Base-by-base conservation (phyloP, 2,113 vertebrate genomes). In the Dicerorhinus sumatrensis region DNA sequence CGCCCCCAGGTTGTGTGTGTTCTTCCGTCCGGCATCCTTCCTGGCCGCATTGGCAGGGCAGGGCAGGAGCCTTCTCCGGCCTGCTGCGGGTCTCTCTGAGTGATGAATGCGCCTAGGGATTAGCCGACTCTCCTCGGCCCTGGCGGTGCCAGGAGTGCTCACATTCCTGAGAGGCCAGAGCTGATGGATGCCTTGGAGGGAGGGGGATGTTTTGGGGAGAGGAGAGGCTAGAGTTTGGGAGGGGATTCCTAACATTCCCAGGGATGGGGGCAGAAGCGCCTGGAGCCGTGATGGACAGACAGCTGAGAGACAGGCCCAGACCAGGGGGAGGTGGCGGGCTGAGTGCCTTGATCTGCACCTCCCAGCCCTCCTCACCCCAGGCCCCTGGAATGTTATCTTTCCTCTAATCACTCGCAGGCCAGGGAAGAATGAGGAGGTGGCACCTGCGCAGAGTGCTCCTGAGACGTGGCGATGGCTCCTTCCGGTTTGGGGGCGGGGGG, bases 211-310 rank as follows among this genome's bases (percentile, higher is more conserved):
- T 91, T 63, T n/a, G 7, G 39, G 54, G 62, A 82, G 81, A 76
- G 56, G 81, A 69, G 91, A 51, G 48, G 21, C 75, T 29, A 6
- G 69, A 33, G 77, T 70, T 96, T 36, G 77, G 94, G 96, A 94
- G 82, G 39, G 88, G 93, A 98, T 98, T 98, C 93, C 89, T 96
- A 3, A 31, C 97, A 98, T 98, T 98, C 96, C 96, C 81, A 23
- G 84, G 95, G 75, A 75, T 56, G 84, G 65, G 86, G 42, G 33
- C 62, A 80, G 2, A 67, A 94, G 91, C 48, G 63, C 0, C 0
- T 54, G 79, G 80, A 82, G 36, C 95, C 56, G 5, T 33, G 62
- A 70, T 54, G 96, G 87, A 36, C 92, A 94, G 77, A 17, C 51
- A 69, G 97, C 58, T 48, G 97, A 95, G 97, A 83, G 94, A 73